These are phyloP conservation scores for Clivina fossor DNA, from an alignment of 2,888 invertebrate species.

Conservation along the genomic window DNA sequence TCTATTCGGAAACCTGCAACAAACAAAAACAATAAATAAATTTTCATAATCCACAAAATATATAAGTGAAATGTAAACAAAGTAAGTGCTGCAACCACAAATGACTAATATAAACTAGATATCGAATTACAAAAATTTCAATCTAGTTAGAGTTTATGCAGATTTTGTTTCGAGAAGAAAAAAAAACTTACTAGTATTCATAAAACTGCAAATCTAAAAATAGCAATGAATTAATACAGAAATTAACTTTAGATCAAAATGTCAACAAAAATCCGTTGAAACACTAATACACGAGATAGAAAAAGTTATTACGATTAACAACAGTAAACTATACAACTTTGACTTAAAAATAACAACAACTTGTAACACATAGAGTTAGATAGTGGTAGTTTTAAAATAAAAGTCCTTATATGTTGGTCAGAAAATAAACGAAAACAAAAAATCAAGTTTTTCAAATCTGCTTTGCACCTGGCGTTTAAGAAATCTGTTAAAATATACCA, in stretches of 20 bases:
- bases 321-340: too few relatives aligned
- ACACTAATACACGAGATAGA: too few relatives aligned
- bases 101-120: background rate
- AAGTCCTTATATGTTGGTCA: too few relatives aligned
- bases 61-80: background rate
- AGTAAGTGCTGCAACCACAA: background rate
- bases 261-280: background rate
- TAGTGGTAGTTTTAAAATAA: too few relatives aligned
- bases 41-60: background rate
- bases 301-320: too few relatives aligned
- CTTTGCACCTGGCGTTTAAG: too few relatives aligned
- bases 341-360: too few relatives aligned
- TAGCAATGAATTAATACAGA: background rate
- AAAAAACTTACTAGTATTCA: background rate
- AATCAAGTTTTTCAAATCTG: too few relatives aligned
- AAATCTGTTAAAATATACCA: too few relatives aligned
- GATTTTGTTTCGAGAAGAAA: background rate
- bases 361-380: too few relatives aligned
- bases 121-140: background rate
- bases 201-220: background rate
- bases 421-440: too few relatives aligned
- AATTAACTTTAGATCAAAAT: background rate
- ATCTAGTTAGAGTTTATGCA: background rate
- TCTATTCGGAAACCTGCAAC: constrained; percentile 11
- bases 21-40: background rate